Conservation (phyloP, 2,888 invertebrate species). For the Coleophora deauratella region DNA sequence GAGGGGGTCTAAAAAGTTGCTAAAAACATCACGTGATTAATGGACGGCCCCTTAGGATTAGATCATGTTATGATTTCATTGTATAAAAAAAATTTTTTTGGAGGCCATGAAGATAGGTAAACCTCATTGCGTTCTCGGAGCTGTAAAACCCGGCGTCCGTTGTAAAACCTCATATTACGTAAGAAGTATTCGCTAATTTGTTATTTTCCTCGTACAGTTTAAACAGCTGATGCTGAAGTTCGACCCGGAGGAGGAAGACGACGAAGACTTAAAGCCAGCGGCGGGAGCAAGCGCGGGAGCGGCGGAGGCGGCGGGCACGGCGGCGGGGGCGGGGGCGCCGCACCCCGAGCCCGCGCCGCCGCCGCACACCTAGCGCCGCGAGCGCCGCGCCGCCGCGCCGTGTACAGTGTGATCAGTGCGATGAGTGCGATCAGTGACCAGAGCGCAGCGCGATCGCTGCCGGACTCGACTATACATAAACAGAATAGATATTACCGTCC, state of each 20-base stretch:
- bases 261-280: conserved; percentile 67
- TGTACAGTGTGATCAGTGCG: neutral
- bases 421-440: neutral
- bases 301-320: conserved; percentile 61
- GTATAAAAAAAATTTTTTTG: no score
- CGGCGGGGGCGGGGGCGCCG: conserved; percentile 68
- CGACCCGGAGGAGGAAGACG: conserved; percentile 86
- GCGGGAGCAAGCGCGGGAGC: conserved; percentile 32
- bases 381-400: conserved; percentile 19
- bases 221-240: conserved; percentile 89
- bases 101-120: no score
- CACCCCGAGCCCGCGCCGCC: conserved; percentile 26
- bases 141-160: no score
- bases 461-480: no score
- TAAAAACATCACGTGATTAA: no score
- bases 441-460: no score
- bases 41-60: no score
- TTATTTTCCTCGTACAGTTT: conserved; percentile 68
- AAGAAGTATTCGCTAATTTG: no score
- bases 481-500: conserved; percentile 3
- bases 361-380: conserved; percentile 32
- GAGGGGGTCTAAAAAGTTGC: no score
- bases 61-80: no score
- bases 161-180: no score
- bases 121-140: no score